Evolutionary conservation across 2,797 vertebrate genomes (phyloP), one percentile per base, ranked within the genome.

Genomic region (Tachyglossus aculeatus): DNA sequence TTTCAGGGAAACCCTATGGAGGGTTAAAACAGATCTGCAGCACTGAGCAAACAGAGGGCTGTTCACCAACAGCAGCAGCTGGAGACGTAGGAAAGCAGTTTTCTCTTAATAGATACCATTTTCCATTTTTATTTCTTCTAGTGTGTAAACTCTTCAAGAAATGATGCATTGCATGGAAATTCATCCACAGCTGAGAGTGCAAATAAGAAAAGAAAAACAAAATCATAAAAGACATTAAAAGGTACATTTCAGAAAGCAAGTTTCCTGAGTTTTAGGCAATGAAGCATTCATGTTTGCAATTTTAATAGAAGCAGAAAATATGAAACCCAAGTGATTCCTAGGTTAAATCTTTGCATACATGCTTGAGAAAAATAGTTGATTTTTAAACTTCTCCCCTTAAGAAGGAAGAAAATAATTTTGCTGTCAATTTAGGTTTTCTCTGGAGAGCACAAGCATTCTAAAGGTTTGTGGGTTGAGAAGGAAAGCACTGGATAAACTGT

Each of bases 211-310:
- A 44, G 14, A 64, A 83, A 84, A 85, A 70, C 33, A 74, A 84
- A 81, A 74, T 27, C 40, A 29, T 74, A 67, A 82, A 82, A 73
- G 31, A 65, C n/a, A 85, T 54, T 78, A 66, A 81, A 82, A 84
- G 53, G 25, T 83, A 69, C 44, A 50, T 18, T 77, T 67, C 67
- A 53, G 52, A 78, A 78, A 84, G 63, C 47, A 27, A 78, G 45
- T 87, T 88, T 82, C 67, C 65, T 81, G 71, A 54, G 25, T 86
- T 85, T 86, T 71, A 67, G 51, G 67, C 66, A 86, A 80, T 67
- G 71, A 81, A 11, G 2, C 68, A 71, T 74, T 51, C 22, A 54
- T 14, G 1, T 34, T 86, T 88, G 81, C 52, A 61, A 83, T 84
- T 88, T 88, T 82, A 84, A 79, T 45, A 63, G 67, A 77, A 36